Base-by-base conservation (phyloP, 2,113 vertebrate species). In the Megaptera novaeangliae region DNA sequence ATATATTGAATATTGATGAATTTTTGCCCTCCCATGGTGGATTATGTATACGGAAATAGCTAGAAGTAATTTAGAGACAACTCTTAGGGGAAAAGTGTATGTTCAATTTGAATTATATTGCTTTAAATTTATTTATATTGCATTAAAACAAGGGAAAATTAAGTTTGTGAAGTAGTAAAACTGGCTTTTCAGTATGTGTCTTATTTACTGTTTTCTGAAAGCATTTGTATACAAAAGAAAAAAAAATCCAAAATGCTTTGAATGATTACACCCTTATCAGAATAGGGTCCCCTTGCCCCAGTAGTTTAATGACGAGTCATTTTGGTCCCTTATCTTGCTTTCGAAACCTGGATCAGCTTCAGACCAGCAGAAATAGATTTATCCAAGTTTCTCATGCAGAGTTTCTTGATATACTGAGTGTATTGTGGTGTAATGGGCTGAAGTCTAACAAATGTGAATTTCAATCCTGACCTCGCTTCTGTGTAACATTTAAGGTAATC, bases 11-110 rank as follows among this genome's bases (percentile, higher is more conserved):
- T 64, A 81, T 10, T 71, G 55, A 63, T 3, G 41, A 81, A 31
- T 25, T 46, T 95, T 71, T 92, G 71, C 52, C 6, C 25, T 39
- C 10, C 85, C 52, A 29, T 41, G 11, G 46, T 87, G 46, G 17
- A 64, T 92, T 64, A 57, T 25, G 21, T 80, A 61, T 36, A 6
- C 31, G 2, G 25, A 59, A 85, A 66, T 36, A 92, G 46, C 21
- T 77, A n/a, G 14, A 88, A 90, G 25, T 90, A 61, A 96, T 94
- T 94, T 78, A 78, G 59, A 94, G 29, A 83, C 4, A 75, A 96
- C 36, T 94, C 44, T 36, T 64, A 27, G 36, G 69, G 46, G 52
- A 6, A 10, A 68, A 95, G 78, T 91, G 7, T 61, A 71, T 87
- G 41, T 87, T 94, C 25, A 85, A 44, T 5, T 69, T 93, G 41